Base-by-base conservation (phyloP, 2,797 vertebrate genomes). In the Diplodus sargus region DNA sequence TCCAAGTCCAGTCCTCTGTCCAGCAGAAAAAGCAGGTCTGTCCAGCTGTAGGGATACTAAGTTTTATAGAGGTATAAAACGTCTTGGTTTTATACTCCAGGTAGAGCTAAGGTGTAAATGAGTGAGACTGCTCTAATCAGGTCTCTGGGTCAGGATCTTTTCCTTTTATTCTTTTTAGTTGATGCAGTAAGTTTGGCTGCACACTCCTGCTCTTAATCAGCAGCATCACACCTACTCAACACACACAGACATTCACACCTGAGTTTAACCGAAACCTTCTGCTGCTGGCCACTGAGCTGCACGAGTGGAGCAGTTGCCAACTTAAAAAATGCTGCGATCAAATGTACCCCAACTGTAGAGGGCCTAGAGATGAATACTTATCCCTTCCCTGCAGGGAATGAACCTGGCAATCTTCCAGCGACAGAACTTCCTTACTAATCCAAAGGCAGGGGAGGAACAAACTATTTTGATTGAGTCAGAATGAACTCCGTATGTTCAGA, bases 21-120 rank as follows among this genome's bases (percentile, higher is more conserved):
- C 59, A 15, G 59, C 28, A 81, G 28, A 14, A 68, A 70, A 43
- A 45, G 58, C 83, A 34, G 71, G 23, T 63, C 54, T 70, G 77
- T 80, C 30, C 64, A 73, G 49, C 30, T 71, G 65, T 53, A 73
- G 76, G 60, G 54, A 70, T 20, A 16, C 6, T 53, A 42, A 70
- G 42, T 61, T 66, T 53, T 49, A 59, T 54, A 23, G 23, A 13
- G 5, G 13, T 28, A 3, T 18, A 45, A 57, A 62, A 60, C 17
- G 12, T 13, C 56, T 22, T 18, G n/a, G 54, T 51, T 70, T 63
- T 39, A 16, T 25, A 48, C 17, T 34, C n/a, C 15, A 70, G 7
- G 17, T n/a, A 7, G n/a, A 60, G 30, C 30, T 68, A 13, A 1
- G 45, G 59, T 57, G 4, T 34, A 9, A 47, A 39, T n/a, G 10